phyloP scores from a whole-genome alignment of 2,797 vertebrate genomes.

The Cheirogaleus major region DNA sequence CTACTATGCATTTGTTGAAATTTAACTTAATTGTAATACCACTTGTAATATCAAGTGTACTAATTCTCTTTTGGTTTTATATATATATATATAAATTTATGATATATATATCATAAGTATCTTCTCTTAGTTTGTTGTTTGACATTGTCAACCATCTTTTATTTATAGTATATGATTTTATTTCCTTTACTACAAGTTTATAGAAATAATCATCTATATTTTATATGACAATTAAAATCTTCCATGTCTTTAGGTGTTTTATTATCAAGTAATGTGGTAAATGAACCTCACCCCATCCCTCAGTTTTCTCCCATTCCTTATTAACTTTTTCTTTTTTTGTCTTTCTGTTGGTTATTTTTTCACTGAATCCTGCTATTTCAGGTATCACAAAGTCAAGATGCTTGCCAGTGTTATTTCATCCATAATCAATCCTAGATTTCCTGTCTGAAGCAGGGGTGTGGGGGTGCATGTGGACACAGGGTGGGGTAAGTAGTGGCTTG shows the following conservation, averaged over 20 bases:
- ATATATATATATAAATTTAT: neutral
- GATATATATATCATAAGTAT: neutral
- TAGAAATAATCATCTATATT: neutral
- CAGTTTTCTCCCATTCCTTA: neutral
- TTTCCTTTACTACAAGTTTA: neutral
- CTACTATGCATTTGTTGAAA: neutral
- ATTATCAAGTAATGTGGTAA: neutral
- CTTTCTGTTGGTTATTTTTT: neutral
- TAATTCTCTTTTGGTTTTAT: neutral
- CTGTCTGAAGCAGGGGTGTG: neutral
- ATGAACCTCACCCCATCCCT: too few species aligned
- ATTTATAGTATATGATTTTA: neutral
- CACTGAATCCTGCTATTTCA: neutral
- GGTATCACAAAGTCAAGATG: neutral
- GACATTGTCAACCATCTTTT: neutral
- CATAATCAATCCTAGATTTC: neutral
- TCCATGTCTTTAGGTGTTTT: neutral
- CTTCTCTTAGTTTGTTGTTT: neutral
- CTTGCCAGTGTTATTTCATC: neutral
- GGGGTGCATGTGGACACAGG: rapidly evolving
- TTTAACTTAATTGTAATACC: neutral
- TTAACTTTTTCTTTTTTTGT: neutral
- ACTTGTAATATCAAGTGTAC: neutral
- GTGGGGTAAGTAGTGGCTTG: neutral
- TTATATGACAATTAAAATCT: neutral